Percentiles rank a stretch among this genome's conserved stretches.
Conservation (phyloP, 2,113 vertebrate genomes). For the Centropus unirufus region DNA sequence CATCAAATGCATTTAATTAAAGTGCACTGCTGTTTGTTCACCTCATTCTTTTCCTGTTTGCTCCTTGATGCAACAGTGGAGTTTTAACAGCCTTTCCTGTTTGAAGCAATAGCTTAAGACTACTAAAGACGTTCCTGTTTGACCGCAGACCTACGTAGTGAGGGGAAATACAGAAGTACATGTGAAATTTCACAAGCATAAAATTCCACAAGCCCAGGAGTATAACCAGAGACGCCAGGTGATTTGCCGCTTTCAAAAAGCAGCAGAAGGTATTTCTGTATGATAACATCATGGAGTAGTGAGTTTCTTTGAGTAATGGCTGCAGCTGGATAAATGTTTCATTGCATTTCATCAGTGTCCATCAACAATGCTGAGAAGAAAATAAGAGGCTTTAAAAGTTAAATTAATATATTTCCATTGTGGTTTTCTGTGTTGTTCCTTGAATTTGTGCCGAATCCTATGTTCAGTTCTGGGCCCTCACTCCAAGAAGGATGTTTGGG, state of each 20-base stretch:
- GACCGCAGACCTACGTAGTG: background rate
- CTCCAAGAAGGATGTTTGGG: too few species aligned
- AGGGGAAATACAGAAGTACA: background rate
- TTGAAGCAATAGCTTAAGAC: background rate
- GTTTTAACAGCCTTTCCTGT: background rate
- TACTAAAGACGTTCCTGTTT: background rate
- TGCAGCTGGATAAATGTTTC: background rate
- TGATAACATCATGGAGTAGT: background rate
- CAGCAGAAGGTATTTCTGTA: background rate
- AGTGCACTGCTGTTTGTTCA: background rate
- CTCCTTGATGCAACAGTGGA: background rate
- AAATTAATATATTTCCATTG: too few species aligned
- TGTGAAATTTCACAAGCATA: background rate
- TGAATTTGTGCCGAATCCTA: too few species aligned
- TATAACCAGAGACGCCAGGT: background rate
- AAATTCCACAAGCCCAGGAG: background rate
- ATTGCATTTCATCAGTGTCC: too few species aligned
- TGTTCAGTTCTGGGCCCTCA: too few species aligned
- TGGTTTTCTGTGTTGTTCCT: too few species aligned
- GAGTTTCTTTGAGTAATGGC: background rate
- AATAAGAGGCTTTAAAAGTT: too few species aligned
- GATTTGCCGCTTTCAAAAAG: background rate
- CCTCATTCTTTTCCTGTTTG: background rate
- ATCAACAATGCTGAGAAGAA: too few species aligned
- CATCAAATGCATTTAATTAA: background rate